Evolutionary conservation across 1,140 invertebrate species (phyloP), one percentile per base, ranked within the genome.

Genomic region (Sweltsa coloradensis): DNA sequence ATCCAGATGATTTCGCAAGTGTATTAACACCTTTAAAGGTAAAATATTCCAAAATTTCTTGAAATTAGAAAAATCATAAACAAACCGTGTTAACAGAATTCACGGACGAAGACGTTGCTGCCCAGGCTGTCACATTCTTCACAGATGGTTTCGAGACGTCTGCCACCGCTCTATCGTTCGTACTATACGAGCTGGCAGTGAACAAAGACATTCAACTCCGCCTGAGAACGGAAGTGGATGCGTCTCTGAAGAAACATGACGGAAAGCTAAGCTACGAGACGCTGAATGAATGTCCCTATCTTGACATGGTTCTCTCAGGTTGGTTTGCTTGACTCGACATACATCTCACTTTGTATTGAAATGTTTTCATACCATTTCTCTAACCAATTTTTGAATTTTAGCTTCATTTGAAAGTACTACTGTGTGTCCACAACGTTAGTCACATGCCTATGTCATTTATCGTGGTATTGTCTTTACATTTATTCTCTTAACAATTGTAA

Each of bases 121-220:
- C 66, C 0, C 66, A 72, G 50, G 55, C 73, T 0, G 75, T 79
- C 11, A 69, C 78, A 0, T 85, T 86, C 55, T 81, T 85, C 42
- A 62, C 75, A 1, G 84, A 83, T 34, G 81, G 69, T 22, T 72
- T 63, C 43, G 69, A 72, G 34, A 74, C 72, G 0, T 69, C 68
- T 3, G 58, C 65, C 9, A 60, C 59, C 21, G 52, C 66, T 0
- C 49, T 74, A 5, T 49, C 56, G 5, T 62, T 59, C 41, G 48
- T 57, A 3, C 47, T 49, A 3, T 44, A 42, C 19, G 47, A 49
- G 16, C 54, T 74, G 23, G 67, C 70, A 0, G 54, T 57, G 19
- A 52, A 72, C 53, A 64, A 61, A 13, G 64, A 68, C 13, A 47
- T 62, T 24, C 72, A 75, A 50, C 54, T 65, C 18, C 59, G 58